phyloP scores from a whole-genome alignment of 1,140 invertebrate species.

The Drosophila triauraria region DNA sequence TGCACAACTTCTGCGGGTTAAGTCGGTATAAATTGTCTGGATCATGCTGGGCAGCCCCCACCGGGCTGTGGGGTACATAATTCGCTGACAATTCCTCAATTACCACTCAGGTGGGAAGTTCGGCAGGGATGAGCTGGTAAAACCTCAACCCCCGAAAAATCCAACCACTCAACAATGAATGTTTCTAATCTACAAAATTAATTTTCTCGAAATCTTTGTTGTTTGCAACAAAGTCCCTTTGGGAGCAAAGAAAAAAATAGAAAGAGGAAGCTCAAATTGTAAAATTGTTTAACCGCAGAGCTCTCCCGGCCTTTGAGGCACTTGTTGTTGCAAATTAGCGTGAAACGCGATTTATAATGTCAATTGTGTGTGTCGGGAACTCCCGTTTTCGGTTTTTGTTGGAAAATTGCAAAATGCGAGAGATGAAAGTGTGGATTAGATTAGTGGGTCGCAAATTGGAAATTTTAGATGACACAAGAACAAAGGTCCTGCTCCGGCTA shows the following conservation, averaged over 20 bases:
- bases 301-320: neutral
- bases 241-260: constrained; percentile 17
- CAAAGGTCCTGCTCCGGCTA: neutral
- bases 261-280: constrained; percentile 49
- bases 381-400: constrained; percentile 6
- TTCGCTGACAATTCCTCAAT: constrained; percentile 79
- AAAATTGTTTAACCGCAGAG: constrained; percentile 57
- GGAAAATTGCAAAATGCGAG: constrained; percentile 66
- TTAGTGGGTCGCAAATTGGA: constrained; percentile 52
- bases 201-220: constrained; percentile 75
- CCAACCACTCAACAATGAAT: constrained; percentile 28
- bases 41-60: constrained; percentile 33
- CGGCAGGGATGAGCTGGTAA: neutral
- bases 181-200: constrained; percentile 84
- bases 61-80: constrained; percentile 42
- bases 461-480: neutral
- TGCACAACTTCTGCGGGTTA: constrained; percentile 67
- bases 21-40: constrained; percentile 48
- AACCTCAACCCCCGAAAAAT: neutral
- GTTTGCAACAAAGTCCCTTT: constrained; percentile 28
- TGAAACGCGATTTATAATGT: constrained; percentile 83
- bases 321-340: constrained; percentile 80
- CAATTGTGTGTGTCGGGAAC: constrained; percentile 53
- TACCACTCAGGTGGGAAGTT: constrained; percentile 14
- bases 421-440: constrained; percentile 80